Conservation (phyloP, 2,113 vertebrate genomes). For the Lampris incognitus region DNA sequence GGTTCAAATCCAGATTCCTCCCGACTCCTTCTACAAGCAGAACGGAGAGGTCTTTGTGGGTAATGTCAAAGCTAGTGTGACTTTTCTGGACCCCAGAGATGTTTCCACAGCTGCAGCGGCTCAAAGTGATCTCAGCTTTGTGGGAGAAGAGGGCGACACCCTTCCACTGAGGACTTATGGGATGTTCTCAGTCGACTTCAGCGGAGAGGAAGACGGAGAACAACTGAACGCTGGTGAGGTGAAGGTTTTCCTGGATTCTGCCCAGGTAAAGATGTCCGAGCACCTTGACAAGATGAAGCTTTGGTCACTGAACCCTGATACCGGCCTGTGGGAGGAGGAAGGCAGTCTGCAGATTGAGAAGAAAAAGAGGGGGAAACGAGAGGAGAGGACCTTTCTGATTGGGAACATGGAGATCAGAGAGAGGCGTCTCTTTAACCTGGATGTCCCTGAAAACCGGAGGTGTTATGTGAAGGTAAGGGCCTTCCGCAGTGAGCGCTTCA, state of each 20-base stretch:
- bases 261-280: slow-evolving; percentile 91
- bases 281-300: slow-evolving; percentile 92
- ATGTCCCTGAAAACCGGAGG: slow-evolving; percentile 93
- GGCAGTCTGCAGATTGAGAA: slow-evolving; percentile 87
- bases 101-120: slow-evolving; percentile 87
- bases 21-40: slow-evolving; percentile 90
- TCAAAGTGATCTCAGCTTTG: slow-evolving; percentile 95
- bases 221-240: slow-evolving; percentile 92
- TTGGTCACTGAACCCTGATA: slow-evolving; percentile 96
- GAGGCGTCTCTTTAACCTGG: slow-evolving; percentile 94
- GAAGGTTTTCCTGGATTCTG: slow-evolving; percentile 91
- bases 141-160: slow-evolving; percentile 90
- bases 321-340: slow-evolving; percentile 97
- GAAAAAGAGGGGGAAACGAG: slow-evolving; percentile 86
- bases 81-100: slow-evolving; percentile 94
- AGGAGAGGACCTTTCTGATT: slow-evolving; percentile 94
- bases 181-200: slow-evolving; percentile 98
- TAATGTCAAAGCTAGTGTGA: slow-evolving; percentile 93
- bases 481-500: slow-evolving; percentile 93
- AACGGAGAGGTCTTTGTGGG: slow-evolving; percentile 92
- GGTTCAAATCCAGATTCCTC: slow-evolving; percentile 92
- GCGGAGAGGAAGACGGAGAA: slow-evolving; percentile 84
- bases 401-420: slow-evolving; percentile 99
- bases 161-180: slow-evolving; percentile 94
- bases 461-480: slow-evolving; percentile 95